phyloP scores from a whole-genome alignment of 2,113 vertebrate genomes.

The Calypte anna region DNA sequence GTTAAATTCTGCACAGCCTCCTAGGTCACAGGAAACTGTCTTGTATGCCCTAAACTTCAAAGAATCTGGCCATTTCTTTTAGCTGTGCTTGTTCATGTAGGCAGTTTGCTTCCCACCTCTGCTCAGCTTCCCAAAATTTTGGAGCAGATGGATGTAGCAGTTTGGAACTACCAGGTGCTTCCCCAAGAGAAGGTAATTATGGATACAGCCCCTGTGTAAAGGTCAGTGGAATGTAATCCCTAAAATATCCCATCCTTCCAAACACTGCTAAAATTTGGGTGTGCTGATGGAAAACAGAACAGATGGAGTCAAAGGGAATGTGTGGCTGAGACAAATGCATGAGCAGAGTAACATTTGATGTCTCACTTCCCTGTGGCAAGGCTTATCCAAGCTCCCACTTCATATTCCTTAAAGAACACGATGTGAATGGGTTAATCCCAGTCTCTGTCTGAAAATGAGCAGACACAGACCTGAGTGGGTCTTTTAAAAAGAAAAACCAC shows the following conservation, averaged over 20 bases:
- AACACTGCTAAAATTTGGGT: neutral
- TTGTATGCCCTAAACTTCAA: neutral
- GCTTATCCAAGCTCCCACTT: neutral
- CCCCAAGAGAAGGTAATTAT: neutral
- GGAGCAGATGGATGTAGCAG: neutral
- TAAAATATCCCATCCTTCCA: neutral
- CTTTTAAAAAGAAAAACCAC: neutral
- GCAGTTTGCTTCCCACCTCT: neutral
- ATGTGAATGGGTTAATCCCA: neutral
- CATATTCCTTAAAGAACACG: neutral
- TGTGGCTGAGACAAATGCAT: neutral
- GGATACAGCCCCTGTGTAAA: neutral
- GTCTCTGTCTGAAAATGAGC: neutral
- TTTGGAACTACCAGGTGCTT: neutral
- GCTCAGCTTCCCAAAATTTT: neutral
- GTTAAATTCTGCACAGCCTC: neutral
- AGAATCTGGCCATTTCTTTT: neutral
- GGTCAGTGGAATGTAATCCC: neutral
- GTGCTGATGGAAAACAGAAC: constrained; percentile 3
- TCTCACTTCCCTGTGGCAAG: neutral
- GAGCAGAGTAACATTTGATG: neutral
- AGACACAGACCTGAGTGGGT: neutral
- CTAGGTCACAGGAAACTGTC: neutral
- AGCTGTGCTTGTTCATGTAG: neutral
- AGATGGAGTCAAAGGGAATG: neutral